phyloP scores from a whole-genome alignment of 2,888 invertebrate genomes.

The Polia nebulosa region DNA sequence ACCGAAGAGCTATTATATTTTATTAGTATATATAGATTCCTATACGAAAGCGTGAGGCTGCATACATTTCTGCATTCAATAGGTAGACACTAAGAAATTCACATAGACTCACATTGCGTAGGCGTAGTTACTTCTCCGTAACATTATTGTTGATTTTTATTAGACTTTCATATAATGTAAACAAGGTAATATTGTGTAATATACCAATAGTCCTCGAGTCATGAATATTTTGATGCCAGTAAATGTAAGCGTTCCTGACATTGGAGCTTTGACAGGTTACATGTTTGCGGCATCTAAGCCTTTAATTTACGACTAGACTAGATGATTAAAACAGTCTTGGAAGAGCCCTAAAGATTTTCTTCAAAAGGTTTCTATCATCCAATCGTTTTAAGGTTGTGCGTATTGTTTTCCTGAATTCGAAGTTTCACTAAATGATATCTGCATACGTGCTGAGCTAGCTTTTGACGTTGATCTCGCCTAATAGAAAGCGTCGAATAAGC shows the following conservation, averaged over 20 bases:
- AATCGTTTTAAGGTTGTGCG: not conserved
- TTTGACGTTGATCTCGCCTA: no score
- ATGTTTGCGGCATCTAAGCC: not conserved
- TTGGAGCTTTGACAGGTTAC: not conserved
- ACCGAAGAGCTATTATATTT: constrained; percentile 23
- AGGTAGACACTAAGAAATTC: constrained; percentile 20
- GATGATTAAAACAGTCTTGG: not conserved
- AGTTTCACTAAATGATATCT: no score
- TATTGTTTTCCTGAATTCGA: no score
- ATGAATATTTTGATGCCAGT: constrained; percentile 12
- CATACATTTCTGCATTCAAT: constrained; percentile 38
- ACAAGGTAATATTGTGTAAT: constrained; percentile 41
- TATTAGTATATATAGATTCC: constrained; percentile 4
- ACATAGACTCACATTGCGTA: constrained; percentile 8
- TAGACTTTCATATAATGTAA: constrained; percentile 33
- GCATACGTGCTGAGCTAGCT: no score
- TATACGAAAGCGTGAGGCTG: constrained; percentile 26
- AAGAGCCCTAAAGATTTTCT: not conserved
- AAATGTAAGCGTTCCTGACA: not conserved
- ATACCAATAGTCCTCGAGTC: constrained; percentile 7
- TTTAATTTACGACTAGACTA: not conserved
- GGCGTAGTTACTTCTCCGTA: constrained; percentile 27
- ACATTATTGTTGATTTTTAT: constrained; percentile 36
- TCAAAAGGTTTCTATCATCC: not conserved
- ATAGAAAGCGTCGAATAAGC: not conserved